Base-by-base conservation (phyloP, 2,113 vertebrate genomes). In the Dromaius novaehollandiae region DNA sequence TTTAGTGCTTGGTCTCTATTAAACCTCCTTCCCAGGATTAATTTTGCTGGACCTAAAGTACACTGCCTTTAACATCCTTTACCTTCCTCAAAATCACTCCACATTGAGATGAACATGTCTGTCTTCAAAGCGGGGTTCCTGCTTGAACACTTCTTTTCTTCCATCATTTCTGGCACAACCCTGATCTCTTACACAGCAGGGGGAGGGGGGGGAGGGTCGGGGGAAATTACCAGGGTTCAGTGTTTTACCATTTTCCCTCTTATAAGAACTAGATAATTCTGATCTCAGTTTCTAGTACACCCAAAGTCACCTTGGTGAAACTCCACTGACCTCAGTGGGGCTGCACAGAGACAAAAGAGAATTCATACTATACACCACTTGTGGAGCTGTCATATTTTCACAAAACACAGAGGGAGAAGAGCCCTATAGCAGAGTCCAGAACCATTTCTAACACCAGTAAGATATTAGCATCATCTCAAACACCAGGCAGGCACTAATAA, bases 401-500 rank as follows among this genome's bases (percentile, higher is more conserved):
- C 16, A 7, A 4, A 21, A 5, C 22, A 15, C 21, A 11, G 0
- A 0, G 26, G 44, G 14, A 13, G 68, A 76, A 86, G 15, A 25
- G 42, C 25, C 8, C 30, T 56, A 50, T 6, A 75, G 10, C 21
- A 87, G 53, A 94, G 40, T 36, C 32, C 38, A 73, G 30, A 73
- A 74, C 24, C 61, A 16, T 32, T 44, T 20, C 25, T 66, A 25
- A 5, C 0, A 10, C 14, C 50, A 32, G 32, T 44, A 63, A 65
- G 16, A 58, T 1, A 66, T 14, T 32, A 61, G 13, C 22, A 75
- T 44, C 40, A 79, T 13, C 36, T 42, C 40, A 66, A 78, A 73
- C 17, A 42, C 11, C 10, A 70, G 5, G 19, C 7, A 53, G 70
- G 36, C 28, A 78, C 46, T 42, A 44, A 9, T 42, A 78, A 63